Evolutionary conservation across 1,140 invertebrate genomes (phyloP).

Genomic region (Musca vetustissima): DNA sequence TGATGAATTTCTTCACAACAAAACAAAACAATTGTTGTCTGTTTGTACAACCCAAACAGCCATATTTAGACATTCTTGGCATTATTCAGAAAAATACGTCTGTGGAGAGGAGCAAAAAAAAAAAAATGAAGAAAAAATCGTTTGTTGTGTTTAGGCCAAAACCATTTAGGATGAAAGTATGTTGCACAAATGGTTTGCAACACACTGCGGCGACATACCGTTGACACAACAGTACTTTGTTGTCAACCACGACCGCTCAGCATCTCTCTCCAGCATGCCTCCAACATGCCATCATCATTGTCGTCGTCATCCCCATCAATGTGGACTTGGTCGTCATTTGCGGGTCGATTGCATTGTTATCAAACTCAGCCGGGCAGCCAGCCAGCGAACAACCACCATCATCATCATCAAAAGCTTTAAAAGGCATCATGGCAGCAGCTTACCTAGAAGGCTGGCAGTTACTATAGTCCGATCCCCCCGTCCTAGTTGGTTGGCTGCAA

Average conservation of each 20-base stretch:
- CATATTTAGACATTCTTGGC: conserved; percentile 20
- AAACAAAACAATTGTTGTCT: conserved; percentile 15
- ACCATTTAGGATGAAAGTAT: conserved; percentile 24
- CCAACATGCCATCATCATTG: no score
- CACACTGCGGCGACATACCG: conserved; percentile 16
- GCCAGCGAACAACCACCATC: no score
- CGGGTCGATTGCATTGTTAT: no score
- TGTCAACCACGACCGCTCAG: conserved; percentile 4
- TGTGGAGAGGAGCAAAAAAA: no score
- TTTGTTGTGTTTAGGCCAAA: conserved; percentile 12
- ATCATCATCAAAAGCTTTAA: no score
- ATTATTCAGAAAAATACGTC: conserved; percentile 16
- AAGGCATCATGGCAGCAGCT: conserved; percentile 1
- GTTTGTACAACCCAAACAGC: conserved; percentile 13
- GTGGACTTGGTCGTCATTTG: no score
- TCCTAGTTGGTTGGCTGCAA: no score
- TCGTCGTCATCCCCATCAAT: no score
- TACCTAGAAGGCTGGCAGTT: not conserved
- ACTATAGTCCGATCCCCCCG: no score
- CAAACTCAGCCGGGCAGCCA: no score
- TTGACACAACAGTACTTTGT: conserved; percentile 23
- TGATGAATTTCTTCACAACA: conserved; percentile 10
- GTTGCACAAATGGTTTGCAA: conserved; percentile 22
- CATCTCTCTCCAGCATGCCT: no score
- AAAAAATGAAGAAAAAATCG: no score